A percentile compares a stretch with the other conserved stretches of the same genome.
phyloP scores from a whole-genome alignment of 2,113 vertebrate genomes.

The Pangasianodon gigas region DNA sequence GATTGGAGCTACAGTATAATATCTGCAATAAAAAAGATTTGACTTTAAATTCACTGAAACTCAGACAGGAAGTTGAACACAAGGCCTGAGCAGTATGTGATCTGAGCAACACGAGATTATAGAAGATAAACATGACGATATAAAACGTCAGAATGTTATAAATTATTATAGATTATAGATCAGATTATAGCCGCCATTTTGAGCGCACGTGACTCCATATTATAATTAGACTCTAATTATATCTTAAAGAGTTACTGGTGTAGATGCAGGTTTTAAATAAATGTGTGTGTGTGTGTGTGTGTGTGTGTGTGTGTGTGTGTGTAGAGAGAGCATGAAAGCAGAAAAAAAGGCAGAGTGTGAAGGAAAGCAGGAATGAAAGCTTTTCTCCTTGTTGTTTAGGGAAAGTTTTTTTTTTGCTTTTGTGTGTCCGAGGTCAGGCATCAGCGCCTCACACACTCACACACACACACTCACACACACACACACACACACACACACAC shows the following conservation, averaged over 20 bases:
- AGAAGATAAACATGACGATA: background rate
- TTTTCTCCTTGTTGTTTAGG: conserved; percentile 42
- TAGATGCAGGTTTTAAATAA: background rate
- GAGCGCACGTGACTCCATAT: background rate
- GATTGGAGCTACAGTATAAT: background rate
- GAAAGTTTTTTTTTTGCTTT: conserved; percentile 43
- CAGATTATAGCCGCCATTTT: background rate
- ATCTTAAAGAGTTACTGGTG: background rate
- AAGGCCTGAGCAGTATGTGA: background rate
- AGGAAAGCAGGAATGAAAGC: conserved; percentile 25
- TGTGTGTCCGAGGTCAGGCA: conserved; percentile 54
- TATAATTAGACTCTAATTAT: background rate
- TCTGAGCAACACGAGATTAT: background rate
- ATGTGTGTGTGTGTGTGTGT: background rate
- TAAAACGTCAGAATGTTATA: background rate
- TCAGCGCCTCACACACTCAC: conserved; percentile 48
- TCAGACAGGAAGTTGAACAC: background rate
- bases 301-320: background rate
- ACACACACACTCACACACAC: conserved; percentile 52
- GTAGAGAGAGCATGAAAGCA: background rate
- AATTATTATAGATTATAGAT: background rate
- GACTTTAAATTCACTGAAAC: background rate
- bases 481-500: conserved; percentile 53
- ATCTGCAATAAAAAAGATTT: background rate
- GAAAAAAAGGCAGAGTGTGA: background rate